These are phyloP conservation scores for Diorhabda sublineata DNA, from an alignment of 1,140 invertebrate genomes.

Conservation along the genomic window DNA sequence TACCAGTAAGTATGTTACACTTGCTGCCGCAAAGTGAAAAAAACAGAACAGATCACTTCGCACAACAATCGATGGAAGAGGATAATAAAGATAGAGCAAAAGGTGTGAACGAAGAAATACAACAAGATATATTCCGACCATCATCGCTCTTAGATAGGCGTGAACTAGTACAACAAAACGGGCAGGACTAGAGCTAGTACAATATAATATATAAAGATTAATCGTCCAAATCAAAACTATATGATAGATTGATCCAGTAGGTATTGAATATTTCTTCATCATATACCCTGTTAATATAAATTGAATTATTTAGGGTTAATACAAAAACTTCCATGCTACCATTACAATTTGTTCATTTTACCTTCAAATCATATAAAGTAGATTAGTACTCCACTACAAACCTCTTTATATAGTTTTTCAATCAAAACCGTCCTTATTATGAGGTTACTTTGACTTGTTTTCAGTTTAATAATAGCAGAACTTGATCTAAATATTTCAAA, in stretches of 20 bases:
- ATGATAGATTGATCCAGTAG: slow-evolving; percentile 1
- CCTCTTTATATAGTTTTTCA: no score
- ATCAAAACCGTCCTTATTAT: no score
- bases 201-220: not conserved
- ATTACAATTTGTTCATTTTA: no score
- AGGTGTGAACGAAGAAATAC: slow-evolving; percentile 58
- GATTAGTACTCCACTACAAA: no score
- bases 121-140: slow-evolving; percentile 51
- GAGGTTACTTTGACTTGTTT: no score
- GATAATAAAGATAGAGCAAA: slow-evolving; percentile 59
- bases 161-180: slow-evolving; percentile 60
- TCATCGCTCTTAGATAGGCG: slow-evolving; percentile 54
- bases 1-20: slow-evolving; percentile 79
- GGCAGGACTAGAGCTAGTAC: slow-evolving; percentile 54
- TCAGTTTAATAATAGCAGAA: no score
- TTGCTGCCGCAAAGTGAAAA: slow-evolving; percentile 72
- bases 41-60: slow-evolving; percentile 55
- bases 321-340: no score
- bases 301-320: no score
- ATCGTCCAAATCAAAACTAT: slow-evolving; percentile 5
- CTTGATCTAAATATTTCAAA: no score
- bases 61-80: slow-evolving; percentile 54
- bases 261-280: no score
- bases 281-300: no score
- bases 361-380: no score